Conservation (phyloP, 2,113 vertebrate species). For the Cynoglossus semilaevis region DNA sequence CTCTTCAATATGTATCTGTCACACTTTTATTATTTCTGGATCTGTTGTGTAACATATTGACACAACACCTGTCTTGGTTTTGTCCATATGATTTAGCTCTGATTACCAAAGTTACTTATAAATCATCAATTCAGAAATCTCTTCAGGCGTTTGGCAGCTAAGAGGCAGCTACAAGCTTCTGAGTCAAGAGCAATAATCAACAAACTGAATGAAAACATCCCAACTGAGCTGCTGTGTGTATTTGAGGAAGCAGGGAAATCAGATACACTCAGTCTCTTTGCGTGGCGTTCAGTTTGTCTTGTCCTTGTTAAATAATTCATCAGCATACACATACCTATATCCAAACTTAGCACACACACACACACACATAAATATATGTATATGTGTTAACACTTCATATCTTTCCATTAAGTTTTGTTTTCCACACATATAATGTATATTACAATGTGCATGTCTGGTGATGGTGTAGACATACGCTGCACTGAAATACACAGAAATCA, state of each 20-base stretch:
- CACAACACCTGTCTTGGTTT: neutral
- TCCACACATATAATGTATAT: slow-evolving; percentile 19
- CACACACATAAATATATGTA: neutral
- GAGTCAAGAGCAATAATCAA: neutral
- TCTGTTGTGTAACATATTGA: neutral
- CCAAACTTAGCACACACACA: slow-evolving; percentile 27
- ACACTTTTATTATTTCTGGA: too few relatives aligned
- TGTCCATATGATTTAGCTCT: neutral
- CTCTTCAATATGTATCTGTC: neutral
- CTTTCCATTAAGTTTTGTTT: slow-evolving; percentile 10
- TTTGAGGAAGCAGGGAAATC: slow-evolving; percentile 31
- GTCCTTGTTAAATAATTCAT: slow-evolving; percentile 73
- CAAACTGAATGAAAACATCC: neutral
- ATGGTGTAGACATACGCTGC: slow-evolving; percentile 11
- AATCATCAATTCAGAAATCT: neutral
- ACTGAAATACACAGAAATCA: neutral
- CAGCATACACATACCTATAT: slow-evolving; percentile 47
- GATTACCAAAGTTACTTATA: neutral
- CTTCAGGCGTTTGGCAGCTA: neutral
- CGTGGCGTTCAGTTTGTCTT: slow-evolving; percentile 44
- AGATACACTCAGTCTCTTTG: slow-evolving; percentile 25
- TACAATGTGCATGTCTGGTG: slow-evolving; percentile 1
- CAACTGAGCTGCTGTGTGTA: neutral
- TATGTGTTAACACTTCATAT: neutral
- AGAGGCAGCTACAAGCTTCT: neutral